These are phyloP conservation scores for Penaeus indicus DNA, from an alignment of 1,140 invertebrate species.

Conservation along the genomic window DNA sequence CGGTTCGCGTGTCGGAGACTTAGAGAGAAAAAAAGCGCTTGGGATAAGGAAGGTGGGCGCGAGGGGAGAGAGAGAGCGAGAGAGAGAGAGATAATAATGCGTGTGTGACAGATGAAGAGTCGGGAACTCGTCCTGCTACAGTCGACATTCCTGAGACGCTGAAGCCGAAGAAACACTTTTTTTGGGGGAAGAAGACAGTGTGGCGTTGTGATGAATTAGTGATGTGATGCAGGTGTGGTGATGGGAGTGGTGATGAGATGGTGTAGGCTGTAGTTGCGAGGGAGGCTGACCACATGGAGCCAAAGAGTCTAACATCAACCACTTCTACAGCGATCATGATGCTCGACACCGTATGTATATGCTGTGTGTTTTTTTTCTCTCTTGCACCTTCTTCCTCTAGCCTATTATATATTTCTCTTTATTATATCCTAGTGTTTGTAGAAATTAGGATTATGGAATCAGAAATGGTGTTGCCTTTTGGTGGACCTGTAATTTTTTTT, in stretches of 20 bases:
- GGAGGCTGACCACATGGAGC: constrained; percentile 42
- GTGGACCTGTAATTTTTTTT: too few species aligned
- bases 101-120: constrained; percentile 44
- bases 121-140: constrained; percentile 19
- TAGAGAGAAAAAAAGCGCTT: constrained; percentile 25
- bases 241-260: constrained; percentile 17
- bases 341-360: constrained; percentile 46
- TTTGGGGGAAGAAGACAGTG: neutral
- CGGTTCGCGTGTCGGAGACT: constrained; percentile 15
- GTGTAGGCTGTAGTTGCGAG: constrained; percentile 29
- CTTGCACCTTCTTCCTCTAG: neutral
- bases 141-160: constrained; percentile 52
- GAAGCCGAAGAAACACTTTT: constrained; percentile 10
- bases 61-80: neutral
- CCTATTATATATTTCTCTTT: too few species aligned
- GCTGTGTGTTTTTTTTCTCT: neutral
- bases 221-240: constrained; percentile 35
- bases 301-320: neutral
- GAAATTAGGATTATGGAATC: too few species aligned
- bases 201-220: constrained; percentile 33
- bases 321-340: constrained; percentile 21
- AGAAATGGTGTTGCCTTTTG: too few species aligned
- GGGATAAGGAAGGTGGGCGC: neutral
- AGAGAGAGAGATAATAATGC: constrained; percentile 29
- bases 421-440: too few species aligned